Evolutionary conservation across 30 jellyfish, hydroid and myxozoan species (phyloP), one percentile per base, ranked within the genome.

Genomic region (Cassiopea andromeda): DNA sequence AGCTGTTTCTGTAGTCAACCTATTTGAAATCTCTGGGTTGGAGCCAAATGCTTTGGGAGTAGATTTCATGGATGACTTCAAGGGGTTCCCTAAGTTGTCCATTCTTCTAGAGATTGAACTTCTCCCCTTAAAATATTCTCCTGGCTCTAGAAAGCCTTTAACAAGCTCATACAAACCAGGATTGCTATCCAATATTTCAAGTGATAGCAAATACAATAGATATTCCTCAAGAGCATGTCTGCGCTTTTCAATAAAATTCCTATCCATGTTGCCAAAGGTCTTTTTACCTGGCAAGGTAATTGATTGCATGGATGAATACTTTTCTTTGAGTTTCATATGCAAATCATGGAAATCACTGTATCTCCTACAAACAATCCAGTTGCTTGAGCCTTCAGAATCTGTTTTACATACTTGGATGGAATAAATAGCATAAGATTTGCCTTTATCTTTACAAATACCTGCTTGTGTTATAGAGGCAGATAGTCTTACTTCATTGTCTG

Each of bases 401-500:
- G 99, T 95, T 57, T 97, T 97, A 75, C 99, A 95, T 47, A 95
- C 99, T 75, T 95, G 99, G 8, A 95, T 84, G 2, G 99, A 91
- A 50, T 95, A 95, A 45, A 84, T 94, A 60, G 93, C 99, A 77
- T 86, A 91, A 1, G 99, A 91, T 71, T 91, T 86, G 78, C 83
- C 81, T 71, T 89, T 87, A 59, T 89, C 94, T 66, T 87, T 93
- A 72, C 93, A 89, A 69, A 93, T 85, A 92, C 99, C 98, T 17
- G 98, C 98, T 85, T 93, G 97, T 16, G 97, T 97, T 69, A 96
- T 96, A 59, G 94, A 90, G 6, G 99, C 99, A 48, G 99, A 96
- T 72, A 70, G 90, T 78, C 99, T 75, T 47, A 91, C 91, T 19
- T 96, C 99, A 84, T 89, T 67, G 17, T 96, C 98, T 10, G 97